Percentiles rank a stretch among this genome's conserved stretches.
phyloP scores from a whole-genome alignment of 2,113 vertebrate species.

The Psophia crepitans region DNA sequence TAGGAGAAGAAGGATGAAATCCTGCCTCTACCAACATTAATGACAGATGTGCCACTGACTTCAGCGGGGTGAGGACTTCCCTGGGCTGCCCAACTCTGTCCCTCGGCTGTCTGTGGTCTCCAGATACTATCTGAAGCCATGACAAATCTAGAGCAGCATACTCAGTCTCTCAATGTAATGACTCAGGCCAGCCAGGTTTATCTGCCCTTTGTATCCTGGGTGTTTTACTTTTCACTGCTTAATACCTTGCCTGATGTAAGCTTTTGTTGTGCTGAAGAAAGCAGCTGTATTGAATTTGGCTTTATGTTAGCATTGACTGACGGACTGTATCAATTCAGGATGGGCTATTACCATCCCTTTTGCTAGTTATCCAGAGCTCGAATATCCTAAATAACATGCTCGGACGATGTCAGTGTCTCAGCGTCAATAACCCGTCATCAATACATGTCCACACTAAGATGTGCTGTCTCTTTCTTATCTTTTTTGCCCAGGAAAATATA shows the following conservation, averaged over 20 bases:
- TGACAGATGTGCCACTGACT: not conserved
- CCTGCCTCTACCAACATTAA: not conserved
- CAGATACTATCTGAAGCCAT: not conserved
- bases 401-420: not conserved
- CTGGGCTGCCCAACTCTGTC: not conserved
- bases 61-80: not conserved
- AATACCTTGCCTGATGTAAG: not conserved
- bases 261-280: conserved; percentile 14
- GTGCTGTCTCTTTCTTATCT: not conserved
- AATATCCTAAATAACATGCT: not conserved
- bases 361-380: not conserved
- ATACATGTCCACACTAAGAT: not conserved
- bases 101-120: not conserved
- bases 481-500: not conserved
- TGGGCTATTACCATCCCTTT: not conserved
- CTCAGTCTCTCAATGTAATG: not conserved
- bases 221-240: not conserved
- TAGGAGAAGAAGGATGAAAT: not conserved
- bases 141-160: not conserved
- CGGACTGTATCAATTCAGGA: conserved; percentile 16
- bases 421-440: not conserved
- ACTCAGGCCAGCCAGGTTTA: not conserved
- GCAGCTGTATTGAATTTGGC: conserved; percentile 33
- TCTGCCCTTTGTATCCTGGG: not conserved
- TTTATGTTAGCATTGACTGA: conserved; percentile 10